phyloP scores from a whole-genome alignment of 2,797 vertebrate species.

The Emydoidea blandingii region DNA sequence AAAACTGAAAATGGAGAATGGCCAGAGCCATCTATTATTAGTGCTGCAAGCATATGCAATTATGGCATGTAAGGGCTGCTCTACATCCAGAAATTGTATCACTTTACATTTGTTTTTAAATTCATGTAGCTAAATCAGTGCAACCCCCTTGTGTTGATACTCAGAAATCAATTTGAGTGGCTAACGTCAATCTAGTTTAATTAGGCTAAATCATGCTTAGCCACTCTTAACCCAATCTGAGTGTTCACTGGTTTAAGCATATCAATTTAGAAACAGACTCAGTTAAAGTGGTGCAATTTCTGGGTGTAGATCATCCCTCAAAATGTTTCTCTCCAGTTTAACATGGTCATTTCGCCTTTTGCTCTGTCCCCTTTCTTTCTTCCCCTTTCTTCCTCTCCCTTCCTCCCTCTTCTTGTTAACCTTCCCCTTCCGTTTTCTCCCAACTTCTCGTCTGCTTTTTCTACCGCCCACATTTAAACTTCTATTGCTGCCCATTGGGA shows the following conservation, averaged over 20 bases:
- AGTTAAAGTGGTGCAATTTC: background rate
- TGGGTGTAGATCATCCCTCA: background rate
- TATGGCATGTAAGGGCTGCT: background rate
- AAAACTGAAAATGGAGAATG: background rate
- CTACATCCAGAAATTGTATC: background rate
- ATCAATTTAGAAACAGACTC: conserved; percentile 17
- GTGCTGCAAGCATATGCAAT: background rate
- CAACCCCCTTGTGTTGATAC: background rate
- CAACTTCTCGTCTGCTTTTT: background rate
- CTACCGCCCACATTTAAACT: background rate
- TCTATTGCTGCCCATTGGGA: background rate
- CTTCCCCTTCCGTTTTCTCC: background rate
- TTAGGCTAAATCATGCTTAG: background rate
- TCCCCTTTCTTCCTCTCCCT: background rate
- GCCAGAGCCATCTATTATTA: background rate
- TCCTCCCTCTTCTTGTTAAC: background rate
- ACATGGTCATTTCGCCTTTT: background rate
- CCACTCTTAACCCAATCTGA: background rate
- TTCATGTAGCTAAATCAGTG: background rate
- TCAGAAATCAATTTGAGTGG: background rate
- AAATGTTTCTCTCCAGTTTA: background rate
- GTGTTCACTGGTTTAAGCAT: background rate
- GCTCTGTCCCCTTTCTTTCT: background rate
- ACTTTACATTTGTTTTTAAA: background rate
- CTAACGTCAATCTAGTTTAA: background rate